Percentiles rank a stretch among this genome's conserved stretches.
Evolutionary conservation across 2,797 vertebrate species (phyloP).

Genomic region (Balearica regulorum): DNA sequence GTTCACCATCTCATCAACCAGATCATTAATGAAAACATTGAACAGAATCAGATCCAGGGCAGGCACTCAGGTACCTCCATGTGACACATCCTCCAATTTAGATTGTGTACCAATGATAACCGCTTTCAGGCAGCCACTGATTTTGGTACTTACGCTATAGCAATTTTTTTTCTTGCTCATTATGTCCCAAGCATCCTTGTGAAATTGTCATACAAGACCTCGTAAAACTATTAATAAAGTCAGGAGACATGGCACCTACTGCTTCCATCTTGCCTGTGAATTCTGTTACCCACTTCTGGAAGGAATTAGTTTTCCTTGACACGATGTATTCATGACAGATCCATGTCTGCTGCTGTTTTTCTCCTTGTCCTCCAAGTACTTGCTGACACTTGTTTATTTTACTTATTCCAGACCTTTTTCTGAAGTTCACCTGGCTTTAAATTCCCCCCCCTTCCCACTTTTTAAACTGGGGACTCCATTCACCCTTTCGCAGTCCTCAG

Average conservation of each 20-base stretch:
- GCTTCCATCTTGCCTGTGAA: not conserved
- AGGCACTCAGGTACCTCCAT: not conserved
- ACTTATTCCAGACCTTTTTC: not conserved
- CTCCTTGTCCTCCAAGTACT: not conserved
- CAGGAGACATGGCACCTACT: not conserved
- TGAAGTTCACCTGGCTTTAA: not conserved
- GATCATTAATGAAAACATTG: not conserved
- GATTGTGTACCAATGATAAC: not conserved
- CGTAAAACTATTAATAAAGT: not conserved
- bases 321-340: not conserved
- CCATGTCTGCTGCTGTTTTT: not conserved
- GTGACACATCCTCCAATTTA: not conserved
- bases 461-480: not conserved
- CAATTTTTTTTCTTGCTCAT: accelerated
- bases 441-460: accelerated
- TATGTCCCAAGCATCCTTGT: not conserved
- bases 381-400: not conserved
- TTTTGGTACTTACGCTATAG: accelerated
- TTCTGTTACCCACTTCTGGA: not conserved
- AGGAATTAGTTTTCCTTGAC: not conserved
- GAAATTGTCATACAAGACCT: not conserved
- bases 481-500: not conserved
- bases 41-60: not conserved
- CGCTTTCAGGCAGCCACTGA: not conserved
- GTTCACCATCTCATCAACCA: not conserved